Evolutionary conservation across 2,113 vertebrate species (phyloP).

Genomic region (Galeopterus variegatus): DNA sequence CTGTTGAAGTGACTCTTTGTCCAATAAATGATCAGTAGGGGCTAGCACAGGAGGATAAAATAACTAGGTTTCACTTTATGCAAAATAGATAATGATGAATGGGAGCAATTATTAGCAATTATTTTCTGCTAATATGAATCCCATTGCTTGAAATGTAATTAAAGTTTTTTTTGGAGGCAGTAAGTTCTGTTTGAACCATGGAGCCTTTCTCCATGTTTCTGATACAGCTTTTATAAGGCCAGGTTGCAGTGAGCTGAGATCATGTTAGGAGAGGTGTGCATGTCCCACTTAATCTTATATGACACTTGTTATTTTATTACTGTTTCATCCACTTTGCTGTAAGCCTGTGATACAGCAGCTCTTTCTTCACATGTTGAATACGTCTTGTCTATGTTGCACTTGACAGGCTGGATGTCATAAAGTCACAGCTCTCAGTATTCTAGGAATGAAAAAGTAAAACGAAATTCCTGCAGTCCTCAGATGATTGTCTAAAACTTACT

Average conservation of each 20-base stretch:
- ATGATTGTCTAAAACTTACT: neutral
- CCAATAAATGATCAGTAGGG: neutral
- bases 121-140: neutral
- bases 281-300: conserved; percentile 77
- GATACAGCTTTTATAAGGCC: neutral
- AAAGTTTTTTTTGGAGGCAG: neutral
- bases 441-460: neutral
- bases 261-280: conserved; percentile 16
- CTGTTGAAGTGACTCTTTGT: neutral
- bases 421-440: conserved; percentile 16
- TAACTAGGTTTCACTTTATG: neutral
- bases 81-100: conserved; percentile 32
- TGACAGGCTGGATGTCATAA: conserved; percentile 43
- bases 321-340: conserved; percentile 72
- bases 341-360: conserved; percentile 38
- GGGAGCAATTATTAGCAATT: conserved; percentile 10
- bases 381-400: conserved; percentile 62
- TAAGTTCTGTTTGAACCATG: neutral
- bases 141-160: conserved; percentile 50
- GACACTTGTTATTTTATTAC: conserved; percentile 73
- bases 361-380: conserved; percentile 72
- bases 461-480: neutral
- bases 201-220: neutral
- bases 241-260: conserved; percentile 40
- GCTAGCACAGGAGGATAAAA: neutral